Conservation (phyloP, 1,140 invertebrate genomes). For the Procambarus virginalis region DNA sequence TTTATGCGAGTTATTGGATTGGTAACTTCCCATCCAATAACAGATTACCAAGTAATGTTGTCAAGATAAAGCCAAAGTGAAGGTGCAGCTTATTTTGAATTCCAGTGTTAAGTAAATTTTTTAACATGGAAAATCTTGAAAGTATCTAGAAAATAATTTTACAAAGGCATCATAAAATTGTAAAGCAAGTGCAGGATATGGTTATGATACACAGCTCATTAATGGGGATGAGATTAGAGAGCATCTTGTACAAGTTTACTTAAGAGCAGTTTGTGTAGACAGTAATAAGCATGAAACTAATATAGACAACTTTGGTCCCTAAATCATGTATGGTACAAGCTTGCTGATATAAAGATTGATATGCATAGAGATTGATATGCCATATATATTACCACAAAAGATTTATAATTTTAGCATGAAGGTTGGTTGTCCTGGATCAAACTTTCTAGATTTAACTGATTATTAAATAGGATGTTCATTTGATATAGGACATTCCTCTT, state of each 20-base stretch:
- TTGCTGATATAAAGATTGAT: too few species aligned
- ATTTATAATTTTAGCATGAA: too few species aligned
- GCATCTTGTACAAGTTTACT: neutral
- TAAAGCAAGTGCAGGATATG: neutral
- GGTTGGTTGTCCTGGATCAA: too few species aligned
- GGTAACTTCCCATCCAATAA: neutral
- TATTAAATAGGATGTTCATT: too few species aligned
- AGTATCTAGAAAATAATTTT: neutral
- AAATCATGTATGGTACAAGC: too few species aligned
- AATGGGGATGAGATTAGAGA: neutral
- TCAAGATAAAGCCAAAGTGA: constrained; percentile 20
- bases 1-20: constrained; percentile 29
- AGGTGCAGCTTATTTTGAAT: constrained; percentile 25
- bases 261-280: too few species aligned
- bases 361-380: too few species aligned
- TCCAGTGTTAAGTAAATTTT: constrained; percentile 6
- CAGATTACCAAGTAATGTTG: neutral
- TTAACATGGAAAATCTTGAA: neutral
- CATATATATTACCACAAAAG: too few species aligned
- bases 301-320: too few species aligned
- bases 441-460: too few species aligned
- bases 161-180: constrained; percentile 2
- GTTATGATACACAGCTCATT: neutral
- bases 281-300: too few species aligned
- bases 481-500: too few species aligned